phyloP scores from a whole-genome alignment of 1,140 invertebrate genomes.

The Hirudo medicinalis region DNA sequence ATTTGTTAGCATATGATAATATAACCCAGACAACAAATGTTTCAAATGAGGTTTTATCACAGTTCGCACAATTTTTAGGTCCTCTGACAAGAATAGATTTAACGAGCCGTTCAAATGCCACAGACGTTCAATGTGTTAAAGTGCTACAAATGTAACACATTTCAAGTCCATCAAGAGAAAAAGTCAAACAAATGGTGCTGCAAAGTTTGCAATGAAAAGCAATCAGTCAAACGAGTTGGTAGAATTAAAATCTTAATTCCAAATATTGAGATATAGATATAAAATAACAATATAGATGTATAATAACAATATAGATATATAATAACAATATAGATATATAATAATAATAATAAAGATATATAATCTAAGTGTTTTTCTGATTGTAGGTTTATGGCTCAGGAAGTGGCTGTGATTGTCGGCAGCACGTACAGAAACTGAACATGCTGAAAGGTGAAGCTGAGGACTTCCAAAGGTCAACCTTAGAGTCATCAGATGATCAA shows the following conservation, averaged over 20 bases:
- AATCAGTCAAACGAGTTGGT: neutral
- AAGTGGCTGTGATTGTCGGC: neutral
- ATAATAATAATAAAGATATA: too few relatives aligned
- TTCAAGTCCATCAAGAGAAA: slow-evolving; percentile 10
- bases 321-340: too few relatives aligned
- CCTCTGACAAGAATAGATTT: neutral
- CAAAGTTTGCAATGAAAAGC: slow-evolving; percentile 3
- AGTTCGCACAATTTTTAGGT: too few relatives aligned
- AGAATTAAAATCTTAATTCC: neutral
- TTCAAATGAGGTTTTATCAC: too few relatives aligned
- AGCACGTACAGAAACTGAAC: slow-evolving; percentile 1
- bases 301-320: too few relatives aligned
- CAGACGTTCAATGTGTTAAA: slow-evolving; percentile 2
- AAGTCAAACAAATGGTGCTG: neutral
- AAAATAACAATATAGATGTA: too few relatives aligned
- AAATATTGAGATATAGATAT: neutral
- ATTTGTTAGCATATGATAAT: too few relatives aligned
- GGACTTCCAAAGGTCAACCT: neutral
- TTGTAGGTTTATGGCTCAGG: neutral
- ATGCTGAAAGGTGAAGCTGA: neutral
- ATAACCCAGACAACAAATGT: too few relatives aligned
- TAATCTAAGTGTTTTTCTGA: neutral
- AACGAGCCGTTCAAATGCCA: neutral
- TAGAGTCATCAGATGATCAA: too few relatives aligned
- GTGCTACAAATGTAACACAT: slow-evolving; percentile 4